phyloP scores from a whole-genome alignment of 2,888 invertebrate species.

The Drosophila infuscata region DNA sequence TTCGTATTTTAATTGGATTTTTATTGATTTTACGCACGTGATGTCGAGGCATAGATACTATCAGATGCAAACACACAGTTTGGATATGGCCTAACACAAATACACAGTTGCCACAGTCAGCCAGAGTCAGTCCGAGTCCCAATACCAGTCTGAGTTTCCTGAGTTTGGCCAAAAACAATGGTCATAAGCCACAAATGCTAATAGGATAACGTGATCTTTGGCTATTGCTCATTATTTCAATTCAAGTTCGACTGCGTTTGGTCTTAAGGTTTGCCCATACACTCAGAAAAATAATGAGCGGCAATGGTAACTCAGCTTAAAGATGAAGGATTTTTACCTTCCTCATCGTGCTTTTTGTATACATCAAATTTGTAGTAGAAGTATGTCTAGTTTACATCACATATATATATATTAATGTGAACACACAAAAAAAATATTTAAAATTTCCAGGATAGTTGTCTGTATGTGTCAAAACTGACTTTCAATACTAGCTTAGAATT shows the following conservation, averaged over 20 bases:
- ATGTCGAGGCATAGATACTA: slow-evolving; percentile 43
- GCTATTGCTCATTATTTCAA: slow-evolving; percentile 70
- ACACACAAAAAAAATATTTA: no score
- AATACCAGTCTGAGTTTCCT: neutral
- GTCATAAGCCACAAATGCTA: slow-evolving; percentile 64
- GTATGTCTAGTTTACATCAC: no score
- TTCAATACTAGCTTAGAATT: no score
- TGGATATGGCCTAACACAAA: slow-evolving; percentile 46
- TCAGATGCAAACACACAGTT: slow-evolving; percentile 13
- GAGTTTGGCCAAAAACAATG: slow-evolving; percentile 49
- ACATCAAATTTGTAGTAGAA: neutral
- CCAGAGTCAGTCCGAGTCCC: slow-evolving; percentile 14
- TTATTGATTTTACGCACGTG: slow-evolving; percentile 78
- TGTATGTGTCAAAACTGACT: no score
- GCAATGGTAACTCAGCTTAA: neutral
- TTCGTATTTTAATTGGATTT: slow-evolving; percentile 77
- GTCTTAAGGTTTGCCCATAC: slow-evolving; percentile 13
- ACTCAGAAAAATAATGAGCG: neutral
- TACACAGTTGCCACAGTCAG: slow-evolving; percentile 34
- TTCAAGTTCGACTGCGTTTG: slow-evolving; percentile 54
- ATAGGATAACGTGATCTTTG: slow-evolving; percentile 73
- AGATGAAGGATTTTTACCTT: neutral
- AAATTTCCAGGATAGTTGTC: no score
- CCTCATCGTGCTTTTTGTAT: neutral
- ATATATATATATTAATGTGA: no score